Evolutionary conservation across 2,797 vertebrate genomes (phyloP).

Genomic region (Darevskia nairensis): DNA sequence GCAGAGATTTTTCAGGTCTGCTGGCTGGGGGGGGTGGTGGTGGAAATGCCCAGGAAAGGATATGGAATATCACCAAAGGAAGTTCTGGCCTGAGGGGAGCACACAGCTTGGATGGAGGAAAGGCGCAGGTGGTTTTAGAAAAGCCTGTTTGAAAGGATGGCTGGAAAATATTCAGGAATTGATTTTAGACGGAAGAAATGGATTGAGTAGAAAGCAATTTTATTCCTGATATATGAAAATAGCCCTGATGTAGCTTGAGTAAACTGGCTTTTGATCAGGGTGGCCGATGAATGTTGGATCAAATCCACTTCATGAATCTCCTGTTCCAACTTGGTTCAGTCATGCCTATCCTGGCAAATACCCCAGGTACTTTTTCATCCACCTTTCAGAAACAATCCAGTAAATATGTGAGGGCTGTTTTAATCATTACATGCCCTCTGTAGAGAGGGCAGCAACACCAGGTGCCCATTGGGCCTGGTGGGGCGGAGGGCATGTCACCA

Average conservation of each 20-base stretch:
- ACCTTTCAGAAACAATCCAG: slow-evolving; percentile 1
- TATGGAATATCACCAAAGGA: slow-evolving; percentile 43
- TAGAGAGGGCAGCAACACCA: neutral
- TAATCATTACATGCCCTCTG: neutral
- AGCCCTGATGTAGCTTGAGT: neutral
- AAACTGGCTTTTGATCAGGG: neutral
- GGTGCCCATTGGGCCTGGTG: too few species aligned
- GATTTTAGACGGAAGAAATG: neutral
- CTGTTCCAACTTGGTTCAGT: neutral
- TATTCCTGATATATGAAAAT: slow-evolving; percentile 5
- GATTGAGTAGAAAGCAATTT: slow-evolving; percentile 1
- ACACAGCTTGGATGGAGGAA: slow-evolving; percentile 55
- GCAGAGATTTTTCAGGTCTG: slow-evolving; percentile 35
- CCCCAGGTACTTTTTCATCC: too few species aligned
- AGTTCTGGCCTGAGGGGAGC: slow-evolving; percentile 43
- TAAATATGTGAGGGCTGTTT: neutral
- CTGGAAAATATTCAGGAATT: slow-evolving; percentile 42
- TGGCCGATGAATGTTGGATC: neutral
- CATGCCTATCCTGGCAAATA: neutral
- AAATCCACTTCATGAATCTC: neutral
- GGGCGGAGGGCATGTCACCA: too few species aligned
- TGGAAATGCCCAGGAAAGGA: slow-evolving; percentile 41
- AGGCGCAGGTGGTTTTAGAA: slow-evolving; percentile 13
- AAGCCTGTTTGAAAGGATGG: slow-evolving; percentile 27
- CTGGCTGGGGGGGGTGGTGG: too few species aligned